These are phyloP conservation scores for Epizoanthus scotinus DNA, from an alignment of 92 coral and sea anemone species.

Conservation along the genomic window DNA sequence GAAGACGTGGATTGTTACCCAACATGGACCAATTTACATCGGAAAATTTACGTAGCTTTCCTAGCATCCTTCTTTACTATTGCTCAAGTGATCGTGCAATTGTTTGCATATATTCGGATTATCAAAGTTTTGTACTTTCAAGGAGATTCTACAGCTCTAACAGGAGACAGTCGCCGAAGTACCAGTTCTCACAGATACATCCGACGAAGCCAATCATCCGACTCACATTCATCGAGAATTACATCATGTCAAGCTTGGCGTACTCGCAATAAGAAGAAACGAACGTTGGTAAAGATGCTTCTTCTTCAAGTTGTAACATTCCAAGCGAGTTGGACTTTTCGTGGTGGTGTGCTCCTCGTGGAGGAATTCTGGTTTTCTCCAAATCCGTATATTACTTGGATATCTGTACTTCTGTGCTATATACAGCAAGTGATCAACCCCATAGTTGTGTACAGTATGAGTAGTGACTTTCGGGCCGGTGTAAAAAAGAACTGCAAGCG, in stretches of 20 bases:
- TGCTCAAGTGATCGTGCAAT: constrained; percentile 59
- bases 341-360: constrained; percentile 5
- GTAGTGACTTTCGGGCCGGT: constrained; percentile 65
- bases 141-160: not conserved
- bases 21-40: constrained; percentile 30
- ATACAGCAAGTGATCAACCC: constrained; percentile 78
- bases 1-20: not conserved
- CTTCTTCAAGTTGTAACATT: constrained; percentile 44
- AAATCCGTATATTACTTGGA: constrained; percentile 45
- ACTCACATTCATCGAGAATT: not conserved
- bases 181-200: constrained; percentile 13
- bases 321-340: constrained; percentile 34
- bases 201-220: constrained; percentile 12
- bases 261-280: constrained; percentile 49
- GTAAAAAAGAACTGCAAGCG: not conserved
- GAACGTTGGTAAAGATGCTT: constrained; percentile 63
- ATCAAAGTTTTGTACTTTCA: constrained; percentile 41
- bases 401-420: constrained; percentile 62
- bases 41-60: constrained; percentile 46
- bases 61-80: constrained; percentile 51
- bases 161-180: constrained; percentile 36
- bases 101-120: constrained; percentile 61
- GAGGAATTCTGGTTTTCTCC: not conserved
- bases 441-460: constrained; percentile 69
- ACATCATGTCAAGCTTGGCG: constrained; percentile 24